Evolutionary conservation across 2,888 invertebrate species (phyloP), one percentile per base, ranked within the genome.

Genomic region (Mythimna impura): DNA sequence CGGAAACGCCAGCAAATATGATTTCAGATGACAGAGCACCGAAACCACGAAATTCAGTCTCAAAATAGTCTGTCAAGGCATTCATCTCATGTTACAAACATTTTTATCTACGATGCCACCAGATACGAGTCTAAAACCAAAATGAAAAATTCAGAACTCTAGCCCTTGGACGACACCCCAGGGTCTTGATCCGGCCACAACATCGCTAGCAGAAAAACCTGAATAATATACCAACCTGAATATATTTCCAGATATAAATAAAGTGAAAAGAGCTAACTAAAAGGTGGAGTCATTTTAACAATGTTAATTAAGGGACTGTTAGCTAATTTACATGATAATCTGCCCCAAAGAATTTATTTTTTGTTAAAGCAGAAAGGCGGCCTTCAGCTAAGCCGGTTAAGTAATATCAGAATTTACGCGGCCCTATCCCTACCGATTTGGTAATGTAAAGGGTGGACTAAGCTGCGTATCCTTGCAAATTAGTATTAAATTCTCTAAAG

Each of bases 281-380:
- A 81, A 83, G 60, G 65, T 75, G 63, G 40, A 79, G 30, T 60
- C 58, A 57, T 64, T 69, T 73, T 40, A 64, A 36, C 54, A 36
- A 63, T 83, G 83, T 79, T 79, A 66, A 83, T 80, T 83, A 66
- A 82, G 62, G 80, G 65, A 60, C 69, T 73, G 71, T 77, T 66
- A 73, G 69, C 79, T 78, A 81, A 86, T 86, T 86, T 73, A 73
- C 73, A 80, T 85, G 76, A 66, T 86, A 85, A 86, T 81, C 81
- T 73, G 34, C 65, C n/a, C 58, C 17, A 22, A 73, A 72, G 57
- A 69, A 84, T 70, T 60, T 66, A 66, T 73, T 85, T 85, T 80
- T 84, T 76, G 66, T 69, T 55, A 70, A 75, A 69, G 64, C 66
- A 30, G 30, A 76, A 71, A 68, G 60, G 63, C 50, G 30, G 54